A percentile compares a stretch with the other conserved stretches of the same genome.
Conservation (phyloP, 2,113 vertebrate species). For the Chitala chitala region DNA sequence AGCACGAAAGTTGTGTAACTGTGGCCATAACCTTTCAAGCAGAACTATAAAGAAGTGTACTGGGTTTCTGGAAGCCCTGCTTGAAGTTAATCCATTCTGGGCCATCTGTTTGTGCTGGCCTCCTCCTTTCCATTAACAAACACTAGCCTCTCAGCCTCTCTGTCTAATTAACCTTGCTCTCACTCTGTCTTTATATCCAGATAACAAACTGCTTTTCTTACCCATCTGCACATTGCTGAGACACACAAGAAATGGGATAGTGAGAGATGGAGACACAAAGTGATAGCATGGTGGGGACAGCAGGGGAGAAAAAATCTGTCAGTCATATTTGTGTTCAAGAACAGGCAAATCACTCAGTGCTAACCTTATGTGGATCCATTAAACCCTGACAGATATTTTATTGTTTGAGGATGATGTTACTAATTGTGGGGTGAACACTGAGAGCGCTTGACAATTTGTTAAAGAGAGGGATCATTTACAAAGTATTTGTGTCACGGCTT, state of each 20-base stretch:
- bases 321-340: background rate
- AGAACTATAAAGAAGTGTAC: constrained; percentile 13
- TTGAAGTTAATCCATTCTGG: constrained; percentile 69
- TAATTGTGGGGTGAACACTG: constrained; percentile 59
- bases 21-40: background rate
- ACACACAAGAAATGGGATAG: constrained; percentile 12
- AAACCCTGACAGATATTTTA: constrained; percentile 29
- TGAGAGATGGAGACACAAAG: constrained; percentile 23
- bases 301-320: background rate
- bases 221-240: constrained; percentile 28
- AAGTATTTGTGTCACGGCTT: constrained; percentile 44
- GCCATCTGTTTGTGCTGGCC: constrained; percentile 64
- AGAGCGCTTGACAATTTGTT: constrained; percentile 61
- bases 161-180: constrained; percentile 65
- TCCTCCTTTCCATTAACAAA: constrained; percentile 56
- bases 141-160: constrained; percentile 48
- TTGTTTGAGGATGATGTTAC: constrained; percentile 53
- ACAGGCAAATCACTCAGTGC: constrained; percentile 16
- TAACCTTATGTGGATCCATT: constrained; percentile 31
- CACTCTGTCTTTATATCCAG: constrained; percentile 43
- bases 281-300: too few relatives aligned
- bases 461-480: constrained; percentile 52
- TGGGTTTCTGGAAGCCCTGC: constrained; percentile 57
- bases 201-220: constrained; percentile 26
- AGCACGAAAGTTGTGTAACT: background rate